Conservation (phyloP, 2,888 invertebrate species). For the Tenthredo amoena region DNA sequence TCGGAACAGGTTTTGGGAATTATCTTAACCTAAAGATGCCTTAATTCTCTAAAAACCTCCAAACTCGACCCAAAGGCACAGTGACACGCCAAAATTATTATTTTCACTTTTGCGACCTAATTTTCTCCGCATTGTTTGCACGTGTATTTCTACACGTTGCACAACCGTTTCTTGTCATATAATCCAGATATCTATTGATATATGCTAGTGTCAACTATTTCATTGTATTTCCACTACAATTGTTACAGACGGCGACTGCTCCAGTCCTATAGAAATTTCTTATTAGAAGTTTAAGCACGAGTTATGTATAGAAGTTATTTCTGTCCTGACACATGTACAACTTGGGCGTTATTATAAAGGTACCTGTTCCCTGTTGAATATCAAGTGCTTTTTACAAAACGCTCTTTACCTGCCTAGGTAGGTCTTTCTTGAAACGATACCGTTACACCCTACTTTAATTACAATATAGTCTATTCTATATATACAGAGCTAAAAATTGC, state of each 20-base stretch:
- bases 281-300: constrained; percentile 10
- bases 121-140: background rate
- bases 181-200: constrained; percentile 1
- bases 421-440: background rate
- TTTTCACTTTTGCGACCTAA: constrained; percentile 37
- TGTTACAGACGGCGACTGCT: background rate
- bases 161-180: constrained; percentile 14
- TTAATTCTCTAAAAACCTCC: constrained; percentile 1
- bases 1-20: constrained; percentile 18
- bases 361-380: constrained; percentile 29
- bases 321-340: constrained; percentile 24
- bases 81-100: background rate
- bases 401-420: background rate
- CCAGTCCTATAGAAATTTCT: background rate
- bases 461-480: background rate
- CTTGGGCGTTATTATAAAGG: constrained; percentile 24
- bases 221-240: background rate
- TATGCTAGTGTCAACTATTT: background rate
- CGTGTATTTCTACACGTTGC: background rate
- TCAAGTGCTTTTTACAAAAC: background rate
- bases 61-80: constrained; percentile 8
- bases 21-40: background rate
- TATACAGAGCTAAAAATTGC: background rate
- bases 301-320: background rate
- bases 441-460: constrained; percentile 46